phyloP scores from a whole-genome alignment of 35 echinoderm and acorn worm species.

The Holothuria glaberrima region DNA sequence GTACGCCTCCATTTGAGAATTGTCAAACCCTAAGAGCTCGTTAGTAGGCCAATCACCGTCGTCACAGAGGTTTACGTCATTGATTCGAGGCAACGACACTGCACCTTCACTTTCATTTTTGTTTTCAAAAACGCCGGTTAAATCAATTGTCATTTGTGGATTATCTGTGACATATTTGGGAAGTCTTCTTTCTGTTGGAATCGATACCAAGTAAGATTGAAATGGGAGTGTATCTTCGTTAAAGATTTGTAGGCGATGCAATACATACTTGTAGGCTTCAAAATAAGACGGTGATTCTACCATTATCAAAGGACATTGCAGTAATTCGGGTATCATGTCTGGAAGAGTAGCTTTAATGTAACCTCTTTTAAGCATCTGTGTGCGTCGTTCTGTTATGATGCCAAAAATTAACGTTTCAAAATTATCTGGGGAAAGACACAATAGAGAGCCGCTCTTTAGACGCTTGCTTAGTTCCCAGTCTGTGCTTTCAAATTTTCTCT shows the following conservation, averaged over 20 bases:
- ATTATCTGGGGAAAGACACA: conserved; percentile 80
- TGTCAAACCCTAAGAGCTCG: conserved; percentile 57
- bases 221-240: conserved; percentile 63
- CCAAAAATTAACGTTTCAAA: conserved; percentile 84
- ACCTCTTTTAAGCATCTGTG: conserved; percentile 61
- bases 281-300: conserved; percentile 87
- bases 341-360: conserved; percentile 52
- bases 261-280: conserved; percentile 87
- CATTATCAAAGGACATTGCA: conserved; percentile 59
- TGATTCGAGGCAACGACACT: conserved; percentile 7
- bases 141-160: conserved; percentile 27
- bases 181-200: not conserved
- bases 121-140: not conserved
- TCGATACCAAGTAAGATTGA: conserved; percentile 66
- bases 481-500: not conserved
- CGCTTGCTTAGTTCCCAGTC: conserved; percentile 68
- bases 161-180: conserved; percentile 66
- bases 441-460: conserved; percentile 67
- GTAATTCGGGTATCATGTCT: not conserved
- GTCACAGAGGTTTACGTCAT: conserved; percentile 37
- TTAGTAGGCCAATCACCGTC: conserved; percentile 64
- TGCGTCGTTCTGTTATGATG: conserved; percentile 60
- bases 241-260: conserved; percentile 2
- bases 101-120: conserved; percentile 56
- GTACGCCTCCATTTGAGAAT: conserved; percentile 71